A percentile compares a stretch with the other conserved stretches of the same genome.
Evolutionary conservation across 2,888 invertebrate species (phyloP).

Genomic region (Phymatocera aterrima): DNA sequence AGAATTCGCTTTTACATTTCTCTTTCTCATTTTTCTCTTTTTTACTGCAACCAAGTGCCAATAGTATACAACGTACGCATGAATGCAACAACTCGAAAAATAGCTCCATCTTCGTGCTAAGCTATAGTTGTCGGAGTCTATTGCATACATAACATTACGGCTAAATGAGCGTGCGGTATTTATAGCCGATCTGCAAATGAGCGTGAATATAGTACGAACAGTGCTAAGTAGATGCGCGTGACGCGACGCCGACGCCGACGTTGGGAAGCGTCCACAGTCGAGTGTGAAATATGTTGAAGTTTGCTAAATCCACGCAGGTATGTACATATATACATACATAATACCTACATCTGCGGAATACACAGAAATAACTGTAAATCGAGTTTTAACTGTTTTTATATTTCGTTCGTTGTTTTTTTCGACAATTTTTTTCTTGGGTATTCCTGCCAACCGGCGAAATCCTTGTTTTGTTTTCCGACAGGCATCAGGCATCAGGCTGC

Average conservation of each 20-base stretch:
- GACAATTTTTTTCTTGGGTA: too few relatives aligned
- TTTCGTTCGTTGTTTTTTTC: too few relatives aligned
- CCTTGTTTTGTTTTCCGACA: neutral
- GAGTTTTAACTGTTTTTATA: too few relatives aligned
- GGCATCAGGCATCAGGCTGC: neutral
- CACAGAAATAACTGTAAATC: too few relatives aligned
- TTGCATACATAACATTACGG: neutral
- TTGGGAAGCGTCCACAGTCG: neutral
- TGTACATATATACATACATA: too few relatives aligned
- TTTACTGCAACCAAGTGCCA: too few relatives aligned
- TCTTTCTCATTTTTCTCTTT: too few relatives aligned
- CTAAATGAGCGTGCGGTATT: neutral
- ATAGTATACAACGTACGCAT: neutral
- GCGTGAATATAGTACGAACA: neutral
- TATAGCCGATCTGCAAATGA: constrained; percentile 8
- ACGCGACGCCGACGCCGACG: neutral
- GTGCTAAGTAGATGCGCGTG: constrained; percentile 19
- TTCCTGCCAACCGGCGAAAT: neutral
- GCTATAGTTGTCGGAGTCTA: neutral
- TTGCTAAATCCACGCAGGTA: neutral
- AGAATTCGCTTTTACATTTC: too few relatives aligned
- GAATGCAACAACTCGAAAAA: too few relatives aligned
- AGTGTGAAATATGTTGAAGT: neutral
- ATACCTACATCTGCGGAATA: too few relatives aligned
- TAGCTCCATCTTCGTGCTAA: neutral